phyloP scores from a whole-genome alignment of 2,113 vertebrate species.

The Nesogale talazaci region DNA sequence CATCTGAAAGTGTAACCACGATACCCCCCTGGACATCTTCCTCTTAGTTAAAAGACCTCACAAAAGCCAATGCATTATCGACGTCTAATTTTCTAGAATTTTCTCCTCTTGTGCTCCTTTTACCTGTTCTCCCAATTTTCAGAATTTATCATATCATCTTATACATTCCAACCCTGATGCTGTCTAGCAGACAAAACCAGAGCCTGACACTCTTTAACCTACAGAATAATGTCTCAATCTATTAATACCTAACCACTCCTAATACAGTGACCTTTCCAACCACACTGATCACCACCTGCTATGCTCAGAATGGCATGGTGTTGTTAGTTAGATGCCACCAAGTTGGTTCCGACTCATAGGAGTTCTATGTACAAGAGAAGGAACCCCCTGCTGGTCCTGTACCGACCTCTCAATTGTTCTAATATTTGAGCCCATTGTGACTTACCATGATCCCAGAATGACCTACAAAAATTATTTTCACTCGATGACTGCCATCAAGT shows the following conservation, averaged over 20 bases:
- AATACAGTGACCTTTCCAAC: too few species aligned
- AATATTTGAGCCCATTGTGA: too few species aligned
- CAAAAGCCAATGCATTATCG: accelerated
- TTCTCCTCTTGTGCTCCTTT: accelerated
- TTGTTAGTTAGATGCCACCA: not conserved
- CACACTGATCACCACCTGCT: too few species aligned
- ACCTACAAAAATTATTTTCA: not conserved
- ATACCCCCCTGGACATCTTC: not conserved
- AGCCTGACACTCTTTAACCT: too few species aligned
- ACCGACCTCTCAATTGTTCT: too few species aligned
- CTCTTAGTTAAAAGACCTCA: not conserved
- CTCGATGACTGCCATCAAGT: too few species aligned
- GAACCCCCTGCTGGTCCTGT: too few species aligned
- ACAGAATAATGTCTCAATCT: not conserved
- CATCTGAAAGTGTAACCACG: not conserved
- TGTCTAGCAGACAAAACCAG: not conserved
- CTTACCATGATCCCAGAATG: too few species aligned
- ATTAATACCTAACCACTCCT: not conserved
- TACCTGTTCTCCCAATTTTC: not conserved
- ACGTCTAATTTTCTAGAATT: not conserved
- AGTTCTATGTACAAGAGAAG: too few species aligned
- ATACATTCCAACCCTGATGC: not conserved
- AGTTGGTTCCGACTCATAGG: too few species aligned
- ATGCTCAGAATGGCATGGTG: too few species aligned
- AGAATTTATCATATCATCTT: not conserved